Base-by-base conservation (phyloP, 1,140 invertebrate genomes). In the Ladona fulva region DNA sequence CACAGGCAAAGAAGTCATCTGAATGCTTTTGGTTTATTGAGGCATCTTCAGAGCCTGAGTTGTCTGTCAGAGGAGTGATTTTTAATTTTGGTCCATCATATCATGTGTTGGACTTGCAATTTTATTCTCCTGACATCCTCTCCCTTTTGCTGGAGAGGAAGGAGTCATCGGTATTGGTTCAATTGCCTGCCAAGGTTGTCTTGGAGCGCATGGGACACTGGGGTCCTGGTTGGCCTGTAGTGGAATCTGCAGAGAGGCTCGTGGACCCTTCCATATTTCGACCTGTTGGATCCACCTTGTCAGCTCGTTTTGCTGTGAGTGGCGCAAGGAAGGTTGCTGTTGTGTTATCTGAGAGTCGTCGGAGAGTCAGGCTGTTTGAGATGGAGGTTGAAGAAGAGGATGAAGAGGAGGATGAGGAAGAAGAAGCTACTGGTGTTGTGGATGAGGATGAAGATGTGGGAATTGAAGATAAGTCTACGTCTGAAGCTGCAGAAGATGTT, bases 361-460 rank as follows among this genome's bases (percentile, higher is more conserved):
- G 93, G 77, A 94, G 95, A 84, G 92, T 97, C 73, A 87, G 93
- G 79, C 87, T 97, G 44, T 94, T 95, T 82, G 95, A 97, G 84
- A 97, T 96, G 90, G 96, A 97, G 87, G 92, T 91, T 0, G 94
- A 96, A 82, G 93, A 94, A 8, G 96, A 97, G 80, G 95, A 96
- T 80, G 92, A 95, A 42, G 93, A 95, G 76, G 92, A 93, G 44
- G 91, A 93, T 22, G 52, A 66, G n/a, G 52, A 66, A 22, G 52
- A 66, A 66, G 52, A 66, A 22, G 52, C 52, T 16, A 66, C 52
- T 19, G 52, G 52, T 66, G 52, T 66, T 3, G 52, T 66, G 16
- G 52, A 66, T 16, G 52, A 66, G 14, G 52, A 66, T 19, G 52
- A 66, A 66, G 52, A 66, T 16, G 52, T 12, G 5, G 52, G 14